Evolutionary conservation across 2,113 vertebrate species (phyloP).

Genomic region (Bubo blakistoni): DNA sequence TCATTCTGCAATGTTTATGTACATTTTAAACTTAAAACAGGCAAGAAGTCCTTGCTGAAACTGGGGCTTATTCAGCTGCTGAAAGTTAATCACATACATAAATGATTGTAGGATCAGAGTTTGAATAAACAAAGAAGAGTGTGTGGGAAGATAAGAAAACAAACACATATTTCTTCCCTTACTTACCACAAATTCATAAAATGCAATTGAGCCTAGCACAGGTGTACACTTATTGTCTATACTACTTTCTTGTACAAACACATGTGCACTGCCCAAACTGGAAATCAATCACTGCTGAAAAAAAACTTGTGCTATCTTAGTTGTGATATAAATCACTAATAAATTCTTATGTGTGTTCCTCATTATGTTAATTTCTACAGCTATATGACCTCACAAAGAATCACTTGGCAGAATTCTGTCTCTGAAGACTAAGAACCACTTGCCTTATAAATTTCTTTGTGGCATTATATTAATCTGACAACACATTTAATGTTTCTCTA

Average conservation of each 20-base stretch:
- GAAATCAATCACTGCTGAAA: neutral
- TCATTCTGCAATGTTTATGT: neutral
- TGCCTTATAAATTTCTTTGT: neutral
- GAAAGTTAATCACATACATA: neutral
- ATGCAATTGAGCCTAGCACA: neutral
- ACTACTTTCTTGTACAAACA: neutral
- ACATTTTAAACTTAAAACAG: neutral
- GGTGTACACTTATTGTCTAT: neutral
- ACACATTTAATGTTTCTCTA: neutral
- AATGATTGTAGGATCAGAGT: neutral
- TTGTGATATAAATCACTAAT: neutral
- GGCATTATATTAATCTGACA: neutral
- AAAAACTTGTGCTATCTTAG: neutral
- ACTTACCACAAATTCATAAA: neutral
- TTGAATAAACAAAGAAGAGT: neutral
- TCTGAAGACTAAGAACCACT: neutral
- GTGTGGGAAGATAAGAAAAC: neutral
- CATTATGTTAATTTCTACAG: neutral
- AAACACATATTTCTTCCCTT: neutral
- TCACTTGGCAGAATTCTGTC: neutral
- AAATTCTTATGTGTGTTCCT: neutral
- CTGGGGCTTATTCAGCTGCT: neutral
- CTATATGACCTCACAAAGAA: neutral
- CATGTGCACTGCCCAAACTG: neutral
- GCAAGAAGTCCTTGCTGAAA: neutral